Base-by-base conservation (phyloP, 2,797 vertebrate genomes). In the Psittacula derbiana region DNA sequence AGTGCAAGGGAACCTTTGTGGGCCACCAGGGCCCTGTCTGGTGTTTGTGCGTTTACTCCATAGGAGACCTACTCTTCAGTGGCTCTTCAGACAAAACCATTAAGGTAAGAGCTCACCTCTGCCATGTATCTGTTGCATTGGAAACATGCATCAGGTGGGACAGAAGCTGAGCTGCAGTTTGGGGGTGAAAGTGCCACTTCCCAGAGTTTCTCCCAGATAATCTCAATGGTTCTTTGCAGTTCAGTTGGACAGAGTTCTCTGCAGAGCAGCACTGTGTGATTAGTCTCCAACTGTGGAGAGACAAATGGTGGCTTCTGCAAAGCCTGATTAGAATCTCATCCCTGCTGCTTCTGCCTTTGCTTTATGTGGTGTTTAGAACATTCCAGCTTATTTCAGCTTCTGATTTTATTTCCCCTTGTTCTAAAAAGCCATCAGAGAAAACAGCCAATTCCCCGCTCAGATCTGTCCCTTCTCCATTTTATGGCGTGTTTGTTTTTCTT, bases 21-120 rank as follows among this genome's bases (percentile, higher is more conserved):
- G 99, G 99, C 28, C 99, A 99, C 97, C 99, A 99, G 96, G 99
- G 99, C 83, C 99, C 99, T 0, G 99, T 99, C 46, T 99, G 99
- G 99, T 99, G 99, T 93, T 97, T 99, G 78, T 99, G 99, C 7
- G 99, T 99, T 94, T 99, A 99, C 97, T 99, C 99, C 93, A 99
- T 99, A 12, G 99, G 99, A 67, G 99, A 99, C 97, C 96, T 99
- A 90, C 99, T 99, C 69, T 99, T 99, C 96, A 99, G 99, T 1
- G 99, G 99, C 58, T 99, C 99, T 36, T 99, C 99, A 5, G 99
- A 99, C 98, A 99, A 99, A 98, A 99, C 99, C 25, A 99, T 99
- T 96, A 99, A 99, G 99, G 99, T 99, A 91, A 87, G 94, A 52
- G 25, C 47, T 20, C 38, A 25, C 27, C 33, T 52, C 36, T n/a